Evolutionary conservation across 2,888 invertebrate genomes (phyloP).

Genomic region (Torymus auratus): DNA sequence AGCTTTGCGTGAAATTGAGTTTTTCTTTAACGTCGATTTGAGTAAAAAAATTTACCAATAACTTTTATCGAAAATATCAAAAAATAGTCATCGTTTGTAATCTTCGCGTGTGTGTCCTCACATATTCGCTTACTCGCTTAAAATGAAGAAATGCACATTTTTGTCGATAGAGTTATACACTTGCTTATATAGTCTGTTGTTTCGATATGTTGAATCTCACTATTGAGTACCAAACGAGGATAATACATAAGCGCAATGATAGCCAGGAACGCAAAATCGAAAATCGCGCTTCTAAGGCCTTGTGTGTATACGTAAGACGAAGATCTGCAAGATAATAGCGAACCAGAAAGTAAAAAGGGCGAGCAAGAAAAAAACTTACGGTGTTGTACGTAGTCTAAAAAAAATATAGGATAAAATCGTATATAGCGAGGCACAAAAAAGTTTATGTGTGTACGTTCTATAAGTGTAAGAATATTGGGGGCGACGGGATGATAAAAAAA

Average conservation of each 20-base stretch:
- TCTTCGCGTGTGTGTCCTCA: background rate
- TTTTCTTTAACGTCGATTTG: constrained; percentile 7
- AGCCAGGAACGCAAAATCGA: background rate
- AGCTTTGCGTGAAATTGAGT: constrained; percentile 24
- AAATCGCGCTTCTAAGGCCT: constrained; percentile 32
- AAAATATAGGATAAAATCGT: constrained; percentile 35
- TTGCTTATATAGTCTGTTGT: constrained; percentile 18
- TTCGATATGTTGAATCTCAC: constrained; percentile 53
- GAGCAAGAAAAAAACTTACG: constrained; percentile 26
- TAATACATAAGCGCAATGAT: constrained; percentile 3
- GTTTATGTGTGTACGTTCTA: background rate
- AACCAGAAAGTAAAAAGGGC: constrained; percentile 9
- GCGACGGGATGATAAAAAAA: background rate
- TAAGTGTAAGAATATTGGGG: no score
- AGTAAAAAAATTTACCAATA: constrained; percentile 21
- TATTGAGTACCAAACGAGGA: constrained; percentile 36
- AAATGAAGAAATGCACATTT: constrained; percentile 12
- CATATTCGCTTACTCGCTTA: background rate
- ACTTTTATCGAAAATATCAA: constrained; percentile 24
- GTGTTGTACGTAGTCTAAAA: constrained; percentile 28
- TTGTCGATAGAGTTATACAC: constrained; percentile 8
- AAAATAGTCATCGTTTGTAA: constrained; percentile 22
- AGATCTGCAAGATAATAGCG: constrained; percentile 12
- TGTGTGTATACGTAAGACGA: background rate
- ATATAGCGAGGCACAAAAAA: constrained; percentile 45